Base-by-base conservation (phyloP, 2,888 invertebrate genomes). In the Lottia gigantea region DNA sequence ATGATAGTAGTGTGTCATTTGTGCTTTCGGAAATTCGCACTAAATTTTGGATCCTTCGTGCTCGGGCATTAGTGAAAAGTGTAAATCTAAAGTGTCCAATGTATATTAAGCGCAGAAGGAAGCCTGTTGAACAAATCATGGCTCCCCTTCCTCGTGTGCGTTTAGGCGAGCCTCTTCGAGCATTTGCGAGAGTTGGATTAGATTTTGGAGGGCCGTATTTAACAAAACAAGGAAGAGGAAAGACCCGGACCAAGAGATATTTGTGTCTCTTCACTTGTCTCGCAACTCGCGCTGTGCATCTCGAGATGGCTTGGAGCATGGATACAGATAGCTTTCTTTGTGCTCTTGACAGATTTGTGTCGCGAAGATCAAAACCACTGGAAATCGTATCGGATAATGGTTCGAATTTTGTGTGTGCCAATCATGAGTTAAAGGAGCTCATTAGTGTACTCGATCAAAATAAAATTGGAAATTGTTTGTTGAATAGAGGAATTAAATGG, bases 401-500 rank as follows among this genome's bases (percentile, higher is more conserved):
- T 16, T 46, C 47, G 16, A 70, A 67, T 40, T 67, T 67, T 16
- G 40, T 66, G 55, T 49, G 67, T 46, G 66, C 66, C n/a, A 61
- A 70, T 40, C 23, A 26, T 16, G 70, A 70, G 40, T 16, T 67
- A 8, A 64, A 69, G 25, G 55, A 68, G 26, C 47, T 73, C 4
- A 55, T 71, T 19, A 49, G n/a, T 15, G 23, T 14, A 26, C 45
- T 76, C 14, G 70, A 74, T n/a, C 46, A 66, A 26, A 40, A 65
- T 2, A 71, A 73, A 62, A 69, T 75, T 2, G 46, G 63, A 15
- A 23, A 68, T 6, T 55, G 23, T 25, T 61, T 66, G 12, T 46
- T 73, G 70, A 14, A n/a, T n/a, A n/a, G n/a, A n/a, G n/a, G n/a
- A n/a, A 67, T 74, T 15, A n/a, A 64, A 19, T 75, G 73, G 75